phyloP scores from a whole-genome alignment of 1,140 invertebrate genomes.

The Danaus plexippus region DNA sequence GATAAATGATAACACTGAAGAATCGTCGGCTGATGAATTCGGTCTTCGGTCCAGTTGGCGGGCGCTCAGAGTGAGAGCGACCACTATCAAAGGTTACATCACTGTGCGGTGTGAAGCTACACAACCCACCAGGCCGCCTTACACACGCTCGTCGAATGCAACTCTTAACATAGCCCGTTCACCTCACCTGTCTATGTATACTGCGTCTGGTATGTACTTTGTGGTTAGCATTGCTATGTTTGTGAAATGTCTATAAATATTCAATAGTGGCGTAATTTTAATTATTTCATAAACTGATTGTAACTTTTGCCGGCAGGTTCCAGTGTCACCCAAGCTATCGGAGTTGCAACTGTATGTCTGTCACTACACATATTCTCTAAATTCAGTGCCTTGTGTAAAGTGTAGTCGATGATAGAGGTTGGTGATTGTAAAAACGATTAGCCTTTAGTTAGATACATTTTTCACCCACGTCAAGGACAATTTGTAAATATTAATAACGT shows the following conservation, averaged over 20 bases:
- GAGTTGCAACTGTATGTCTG: constrained; percentile 29
- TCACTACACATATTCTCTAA: constrained; percentile 55
- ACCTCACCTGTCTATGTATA: constrained; percentile 58
- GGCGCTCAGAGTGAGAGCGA: constrained; percentile 34
- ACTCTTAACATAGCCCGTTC: constrained; percentile 43
- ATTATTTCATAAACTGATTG: neutral
- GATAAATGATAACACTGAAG: constrained; percentile 50
- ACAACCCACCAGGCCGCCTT: constrained; percentile 46
- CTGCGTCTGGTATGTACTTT: constrained; percentile 44
- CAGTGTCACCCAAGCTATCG: constrained; percentile 17
- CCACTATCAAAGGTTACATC: constrained; percentile 29
- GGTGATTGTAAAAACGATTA: constrained; percentile 35
- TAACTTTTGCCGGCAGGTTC: constrained; percentile 39
- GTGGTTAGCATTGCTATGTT: neutral
- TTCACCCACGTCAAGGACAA: constrained; percentile 18
- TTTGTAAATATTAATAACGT: too few relatives aligned
- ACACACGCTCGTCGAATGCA: constrained; percentile 38
- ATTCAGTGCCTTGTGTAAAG: constrained; percentile 61
- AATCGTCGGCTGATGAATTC: constrained; percentile 38
- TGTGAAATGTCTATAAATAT: neutral
- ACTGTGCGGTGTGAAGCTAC: constrained; percentile 49
- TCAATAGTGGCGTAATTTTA: neutral
- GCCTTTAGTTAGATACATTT: constrained; percentile 33
- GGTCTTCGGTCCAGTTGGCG: constrained; percentile 51
- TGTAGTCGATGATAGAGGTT: constrained; percentile 30